Conservation (phyloP, 2,888 invertebrate genomes). For the Coremacera marginata region DNA sequence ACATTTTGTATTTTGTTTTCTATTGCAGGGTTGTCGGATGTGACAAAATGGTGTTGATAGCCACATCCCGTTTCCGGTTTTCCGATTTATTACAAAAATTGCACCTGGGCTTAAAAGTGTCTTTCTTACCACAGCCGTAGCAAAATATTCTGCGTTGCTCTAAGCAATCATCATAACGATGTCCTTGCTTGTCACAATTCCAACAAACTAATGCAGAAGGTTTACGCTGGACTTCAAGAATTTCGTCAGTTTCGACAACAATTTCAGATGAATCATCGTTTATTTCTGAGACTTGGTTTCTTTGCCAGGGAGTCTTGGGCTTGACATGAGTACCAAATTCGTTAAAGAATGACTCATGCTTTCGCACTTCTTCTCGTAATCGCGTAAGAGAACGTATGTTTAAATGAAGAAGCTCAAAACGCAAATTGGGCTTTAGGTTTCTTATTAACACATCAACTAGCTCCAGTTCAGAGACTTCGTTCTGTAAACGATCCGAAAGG, state of each 20-base stretch:
- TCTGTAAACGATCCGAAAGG: slow-evolving; percentile 9
- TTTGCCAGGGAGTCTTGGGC: too few species aligned
- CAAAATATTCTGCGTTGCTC: neutral
- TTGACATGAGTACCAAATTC: too few species aligned
- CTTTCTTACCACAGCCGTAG: neutral
- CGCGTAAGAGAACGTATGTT: neutral
- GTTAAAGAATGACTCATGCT: slow-evolving; percentile 2
- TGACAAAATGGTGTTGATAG: neutral
- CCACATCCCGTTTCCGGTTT: neutral
- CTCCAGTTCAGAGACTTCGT: slow-evolving; percentile 10
- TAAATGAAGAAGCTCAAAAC: neutral
- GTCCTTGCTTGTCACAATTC: neutral
- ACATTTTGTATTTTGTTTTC: too few species aligned
- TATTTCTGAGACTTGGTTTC: neutral
- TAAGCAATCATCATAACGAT: neutral
- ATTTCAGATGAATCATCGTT: too few species aligned
- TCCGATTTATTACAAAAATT: neutral
- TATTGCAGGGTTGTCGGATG: neutral
- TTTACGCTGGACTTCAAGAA: neutral
- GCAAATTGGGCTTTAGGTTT: neutral
- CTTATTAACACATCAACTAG: slow-evolving; percentile 14
- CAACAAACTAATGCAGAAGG: neutral
- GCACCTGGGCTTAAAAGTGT: neutral
- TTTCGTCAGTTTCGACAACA: neutral
- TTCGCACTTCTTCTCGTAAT: slow-evolving; percentile 21